phyloP scores from a whole-genome alignment of 2,888 invertebrate genomes.

The Sisyra nigra region DNA sequence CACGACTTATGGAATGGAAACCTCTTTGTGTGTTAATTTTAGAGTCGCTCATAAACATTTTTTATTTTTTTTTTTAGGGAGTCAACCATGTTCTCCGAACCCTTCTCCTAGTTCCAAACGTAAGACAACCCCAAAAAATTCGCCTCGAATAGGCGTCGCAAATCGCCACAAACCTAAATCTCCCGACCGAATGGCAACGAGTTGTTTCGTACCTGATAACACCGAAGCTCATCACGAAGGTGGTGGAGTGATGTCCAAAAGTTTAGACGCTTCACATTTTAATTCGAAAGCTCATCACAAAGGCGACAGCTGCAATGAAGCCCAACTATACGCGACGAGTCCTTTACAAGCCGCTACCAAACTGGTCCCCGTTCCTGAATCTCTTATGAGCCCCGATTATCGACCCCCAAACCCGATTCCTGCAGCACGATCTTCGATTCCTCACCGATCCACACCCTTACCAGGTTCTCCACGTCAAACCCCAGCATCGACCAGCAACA shows the following conservation, averaged over 20 bases:
- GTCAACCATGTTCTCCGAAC: slow-evolving; percentile 21
- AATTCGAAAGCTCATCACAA: no score
- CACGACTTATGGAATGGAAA: no score
- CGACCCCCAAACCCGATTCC: slow-evolving; percentile 21
- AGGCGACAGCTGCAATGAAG: slow-evolving; percentile 1
- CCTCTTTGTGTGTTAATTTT: no score
- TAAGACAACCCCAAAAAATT: slow-evolving; percentile 29
- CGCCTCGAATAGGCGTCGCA: slow-evolving; percentile 27
- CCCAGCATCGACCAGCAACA: neutral
- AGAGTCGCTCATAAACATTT: no score
- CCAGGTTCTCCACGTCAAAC: slow-evolving; percentile 7
- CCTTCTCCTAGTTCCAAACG: slow-evolving; percentile 32
- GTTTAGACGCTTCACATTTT: slow-evolving; percentile 35
- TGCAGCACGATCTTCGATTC: slow-evolving; percentile 9
- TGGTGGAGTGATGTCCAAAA: slow-evolving; percentile 39
- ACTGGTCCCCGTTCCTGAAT: slow-evolving; percentile 77
- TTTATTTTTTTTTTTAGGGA: slow-evolving; percentile 10
- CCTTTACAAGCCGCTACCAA: slow-evolving; percentile 70
- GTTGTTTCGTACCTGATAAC: slow-evolving; percentile 38
- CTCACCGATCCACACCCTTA: slow-evolving; percentile 15
- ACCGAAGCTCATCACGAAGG: slow-evolving; percentile 15
- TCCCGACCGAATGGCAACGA: slow-evolving; percentile 57
- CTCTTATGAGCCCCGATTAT: slow-evolving; percentile 72
- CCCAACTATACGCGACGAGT: slow-evolving; percentile 26
- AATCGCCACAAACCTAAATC: slow-evolving; percentile 34